These are phyloP conservation scores for Chaenocephalus aceratus DNA, from an alignment of 2,113 vertebrate species.

Conservation along the genomic window DNA sequence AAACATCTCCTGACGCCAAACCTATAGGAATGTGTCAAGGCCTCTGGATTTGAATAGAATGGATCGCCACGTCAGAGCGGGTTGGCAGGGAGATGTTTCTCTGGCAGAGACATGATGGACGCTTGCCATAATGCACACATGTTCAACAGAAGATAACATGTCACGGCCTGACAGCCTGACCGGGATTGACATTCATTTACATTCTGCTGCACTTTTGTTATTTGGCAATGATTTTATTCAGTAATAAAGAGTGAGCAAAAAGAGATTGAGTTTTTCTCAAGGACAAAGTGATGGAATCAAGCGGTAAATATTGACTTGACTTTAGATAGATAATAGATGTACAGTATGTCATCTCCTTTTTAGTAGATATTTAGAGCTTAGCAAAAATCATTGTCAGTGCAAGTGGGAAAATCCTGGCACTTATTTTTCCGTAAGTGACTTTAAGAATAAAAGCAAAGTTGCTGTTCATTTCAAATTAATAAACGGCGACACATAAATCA, in stretches of 20 bases:
- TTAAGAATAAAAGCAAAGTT: neutral
- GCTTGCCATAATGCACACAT: slow-evolving; percentile 52
- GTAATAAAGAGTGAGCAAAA: too few species aligned
- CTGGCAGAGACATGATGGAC: slow-evolving; percentile 58
- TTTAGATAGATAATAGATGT: neutral
- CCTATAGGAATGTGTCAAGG: slow-evolving; percentile 33
- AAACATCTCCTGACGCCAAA: slow-evolving; percentile 28
- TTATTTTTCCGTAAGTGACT: neutral
- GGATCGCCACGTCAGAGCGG: slow-evolving; percentile 51
- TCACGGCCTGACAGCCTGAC: slow-evolving; percentile 53
- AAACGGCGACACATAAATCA: neutral
- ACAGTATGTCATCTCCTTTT: neutral
- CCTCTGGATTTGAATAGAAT: slow-evolving; percentile 41
- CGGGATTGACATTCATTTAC: neutral
- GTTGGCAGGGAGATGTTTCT: slow-evolving; percentile 56
- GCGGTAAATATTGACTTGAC: neutral
- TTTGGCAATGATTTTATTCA: neutral
- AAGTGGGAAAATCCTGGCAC: neutral
- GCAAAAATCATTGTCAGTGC: neutral
- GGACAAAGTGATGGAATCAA: neutral
- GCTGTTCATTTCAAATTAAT: neutral
- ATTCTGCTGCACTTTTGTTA: neutral
- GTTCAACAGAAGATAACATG: slow-evolving; percentile 59
- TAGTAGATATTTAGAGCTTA: neutral
- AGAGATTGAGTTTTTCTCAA: neutral